A percentile compares a stretch with the other conserved stretches of the same genome.
phyloP scores from a whole-genome alignment of 2,888 invertebrate species.

The Junonia oenone region DNA sequence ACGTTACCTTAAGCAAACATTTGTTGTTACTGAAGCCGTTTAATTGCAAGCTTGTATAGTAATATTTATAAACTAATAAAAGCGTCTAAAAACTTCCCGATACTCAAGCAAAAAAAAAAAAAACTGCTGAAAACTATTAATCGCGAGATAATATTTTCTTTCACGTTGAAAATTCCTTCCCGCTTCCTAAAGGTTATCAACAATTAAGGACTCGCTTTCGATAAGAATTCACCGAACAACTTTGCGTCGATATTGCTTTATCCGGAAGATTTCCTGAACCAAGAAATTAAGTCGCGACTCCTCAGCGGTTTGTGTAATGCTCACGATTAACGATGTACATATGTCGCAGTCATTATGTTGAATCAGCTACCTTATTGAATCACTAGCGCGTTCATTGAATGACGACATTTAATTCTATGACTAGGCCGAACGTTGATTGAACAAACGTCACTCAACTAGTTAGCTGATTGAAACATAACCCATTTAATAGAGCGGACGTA shows the following conservation, averaged over 20 bases:
- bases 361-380: too few species aligned
- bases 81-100: background rate
- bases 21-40: too few species aligned
- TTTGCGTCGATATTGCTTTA: background rate
- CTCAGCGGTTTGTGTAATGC: background rate
- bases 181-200: background rate
- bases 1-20: too few species aligned
- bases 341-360: too few species aligned
- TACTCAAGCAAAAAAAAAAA: background rate
- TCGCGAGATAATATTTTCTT: background rate
- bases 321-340: background rate
- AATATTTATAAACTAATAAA: background rate
- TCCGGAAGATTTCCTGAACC: background rate
- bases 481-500: too few species aligned
- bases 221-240: background rate
- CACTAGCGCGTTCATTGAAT: too few species aligned
- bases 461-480: too few species aligned
- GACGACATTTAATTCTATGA: too few species aligned
- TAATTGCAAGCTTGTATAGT: too few species aligned
- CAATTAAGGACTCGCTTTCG: background rate
- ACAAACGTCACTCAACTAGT: too few species aligned
- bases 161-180: background rate
- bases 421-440: too few species aligned
- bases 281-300: background rate
- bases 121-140: background rate